Base-by-base conservation (phyloP, 2,888 invertebrate genomes). In the Leucoptera coffeella region DNA sequence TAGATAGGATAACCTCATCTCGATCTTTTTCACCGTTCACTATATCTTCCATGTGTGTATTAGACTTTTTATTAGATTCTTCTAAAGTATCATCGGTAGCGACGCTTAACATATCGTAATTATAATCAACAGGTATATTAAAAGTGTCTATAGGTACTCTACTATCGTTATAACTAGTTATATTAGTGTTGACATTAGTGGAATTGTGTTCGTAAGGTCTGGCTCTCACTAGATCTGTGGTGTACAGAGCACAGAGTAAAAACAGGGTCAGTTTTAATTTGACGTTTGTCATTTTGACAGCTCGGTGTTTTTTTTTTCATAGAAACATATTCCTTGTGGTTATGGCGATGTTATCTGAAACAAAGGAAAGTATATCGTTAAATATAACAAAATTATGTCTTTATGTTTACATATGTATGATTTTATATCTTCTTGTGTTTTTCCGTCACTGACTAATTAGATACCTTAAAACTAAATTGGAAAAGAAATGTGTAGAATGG, bases 201-300 rank as follows among this genome's bases (percentile, higher is more conserved):
- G 17, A 14, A 15, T 31, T 35, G 11, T 45, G 34, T 3, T 59
- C 52, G 32, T 60, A 56, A 0, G 67, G 69, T 14, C 65, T 41
- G 2, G 61, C 53, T 29, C 60, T 49, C 3, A 62, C 54, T 31
- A 62, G 50, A 32, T 65, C 62, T 1, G 56, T 58, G 6, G 60
- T 53, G 13, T 65, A 35, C 10, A 67, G 45, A 8, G 54, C 50
- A 32, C 60, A 62, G 4, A 69, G 38, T 10, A 67, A 48, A 35
- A 50, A 65, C 35, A 60, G 65, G 56, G 67, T 60, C 12, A 65
- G 48, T 50, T 69, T 69, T 50, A 69, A 55, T 42, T 65, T 67
- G 7, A 69, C 64, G 48, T 65, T 67, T 27, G 69, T 67, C 69
- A 69, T 69, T 43, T 46, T 39, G 27, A 15, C 13, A 10, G n/a